Evolutionary conservation across 2,888 invertebrate genomes (phyloP).

Genomic region (Beris morrisii): DNA sequence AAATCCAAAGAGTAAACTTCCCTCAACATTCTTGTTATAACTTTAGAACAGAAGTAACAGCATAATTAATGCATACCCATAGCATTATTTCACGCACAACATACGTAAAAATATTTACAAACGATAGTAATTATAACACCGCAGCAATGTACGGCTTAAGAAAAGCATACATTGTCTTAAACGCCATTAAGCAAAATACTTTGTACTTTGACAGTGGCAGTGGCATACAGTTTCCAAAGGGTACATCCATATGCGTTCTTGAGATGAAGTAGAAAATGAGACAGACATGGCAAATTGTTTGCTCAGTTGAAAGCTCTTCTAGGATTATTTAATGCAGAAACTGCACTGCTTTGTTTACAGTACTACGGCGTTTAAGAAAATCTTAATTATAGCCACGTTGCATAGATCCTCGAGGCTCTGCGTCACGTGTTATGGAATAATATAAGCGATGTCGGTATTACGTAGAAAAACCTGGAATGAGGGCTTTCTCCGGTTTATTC

Average conservation of each 20-base stretch:
- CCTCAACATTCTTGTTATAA: too few relatives aligned
- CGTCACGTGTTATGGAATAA: too few relatives aligned
- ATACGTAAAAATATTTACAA: constrained; percentile 2
- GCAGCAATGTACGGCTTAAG: constrained; percentile 25
- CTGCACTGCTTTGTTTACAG: constrained; percentile 25
- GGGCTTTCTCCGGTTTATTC: too few relatives aligned
- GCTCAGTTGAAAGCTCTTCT: constrained; percentile 28
- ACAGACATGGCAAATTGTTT: constrained; percentile 29
- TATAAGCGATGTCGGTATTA: too few relatives aligned
- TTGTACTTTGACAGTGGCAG: not conserved
- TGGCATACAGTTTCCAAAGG: constrained; percentile 2
- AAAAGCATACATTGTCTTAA: constrained; percentile 26
- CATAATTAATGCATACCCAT: too few relatives aligned
- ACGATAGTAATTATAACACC: constrained; percentile 26
- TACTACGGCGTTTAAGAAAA: constrained; percentile 22
- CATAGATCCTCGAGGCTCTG: not conserved
- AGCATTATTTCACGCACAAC: too few relatives aligned
- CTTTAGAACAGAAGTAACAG: too few relatives aligned
- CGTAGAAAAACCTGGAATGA: too few relatives aligned
- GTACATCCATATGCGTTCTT: constrained; percentile 7
- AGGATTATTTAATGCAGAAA: constrained; percentile 26
- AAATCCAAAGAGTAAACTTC: too few relatives aligned
- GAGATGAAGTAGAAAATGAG: constrained; percentile 30
- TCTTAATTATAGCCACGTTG: constrained; percentile 24
- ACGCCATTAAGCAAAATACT: constrained; percentile 17